A percentile compares a stretch with the other conserved stretches of the same genome.
Conservation (phyloP, 1,140 invertebrate genomes). For the Schlechtendalia chinensis region DNA sequence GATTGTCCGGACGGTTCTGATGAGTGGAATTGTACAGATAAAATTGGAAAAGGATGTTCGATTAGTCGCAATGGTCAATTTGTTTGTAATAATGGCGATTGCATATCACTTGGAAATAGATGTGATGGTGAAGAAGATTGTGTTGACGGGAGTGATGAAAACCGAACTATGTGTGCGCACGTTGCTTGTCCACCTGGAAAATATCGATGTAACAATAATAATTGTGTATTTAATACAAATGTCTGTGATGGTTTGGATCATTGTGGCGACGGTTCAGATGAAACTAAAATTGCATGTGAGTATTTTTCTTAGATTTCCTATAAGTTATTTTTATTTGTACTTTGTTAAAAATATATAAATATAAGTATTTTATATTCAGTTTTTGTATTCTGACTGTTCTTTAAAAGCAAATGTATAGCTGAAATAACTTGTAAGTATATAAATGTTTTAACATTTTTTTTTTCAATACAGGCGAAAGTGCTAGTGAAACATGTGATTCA, state of each 20-base stretch:
- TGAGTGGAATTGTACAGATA: conserved; percentile 60
- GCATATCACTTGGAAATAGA: conserved; percentile 64
- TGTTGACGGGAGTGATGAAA: conserved; percentile 69
- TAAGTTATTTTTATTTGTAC: no score
- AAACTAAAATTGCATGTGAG: conserved; percentile 54
- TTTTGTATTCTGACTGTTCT: no score
- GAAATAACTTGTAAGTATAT: neutral
- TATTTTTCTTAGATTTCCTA: no score
- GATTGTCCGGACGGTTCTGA: conserved; percentile 67
- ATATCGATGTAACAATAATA: conserved; percentile 58
- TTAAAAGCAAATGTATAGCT: no score
- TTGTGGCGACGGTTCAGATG: conserved; percentile 62
- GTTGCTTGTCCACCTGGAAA: conserved; percentile 55
- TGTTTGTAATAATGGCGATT: conserved; percentile 55
- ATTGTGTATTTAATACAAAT: conserved; percentile 58
- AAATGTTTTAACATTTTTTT: neutral
- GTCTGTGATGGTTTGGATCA: conserved; percentile 60
- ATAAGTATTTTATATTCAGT: no score
- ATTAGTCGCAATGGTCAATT: conserved; percentile 52
- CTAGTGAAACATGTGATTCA: conserved; percentile 32
- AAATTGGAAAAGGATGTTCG: conserved; percentile 51
- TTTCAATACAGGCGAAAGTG: conserved; percentile 6
- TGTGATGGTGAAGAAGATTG: conserved; percentile 73
- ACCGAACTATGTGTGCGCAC: conserved; percentile 53
- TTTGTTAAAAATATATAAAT: no score